Conservation (phyloP, 2,797 vertebrate species). For the Tokudaia muenninki region DNA sequence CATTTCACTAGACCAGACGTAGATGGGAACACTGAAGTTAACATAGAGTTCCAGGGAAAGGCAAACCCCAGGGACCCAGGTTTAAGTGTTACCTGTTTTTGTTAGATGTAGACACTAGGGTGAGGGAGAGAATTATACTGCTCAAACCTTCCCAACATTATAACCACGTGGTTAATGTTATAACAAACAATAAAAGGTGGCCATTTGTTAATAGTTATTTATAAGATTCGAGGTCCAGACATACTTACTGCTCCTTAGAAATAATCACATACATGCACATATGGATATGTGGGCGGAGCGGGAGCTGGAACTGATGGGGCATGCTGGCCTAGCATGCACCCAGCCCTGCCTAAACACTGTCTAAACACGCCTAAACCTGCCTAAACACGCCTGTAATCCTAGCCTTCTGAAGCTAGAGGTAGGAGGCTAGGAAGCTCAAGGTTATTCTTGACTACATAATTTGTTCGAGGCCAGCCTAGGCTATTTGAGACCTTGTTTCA, state of each 20-base stretch:
- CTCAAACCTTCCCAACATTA: background rate
- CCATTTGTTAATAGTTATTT: background rate
- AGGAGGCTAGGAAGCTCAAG: background rate
- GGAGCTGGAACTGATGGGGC: background rate
- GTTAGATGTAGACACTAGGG: background rate
- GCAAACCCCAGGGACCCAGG: background rate
- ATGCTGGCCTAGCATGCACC: background rate
- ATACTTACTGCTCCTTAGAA: slow-evolving; percentile 22
- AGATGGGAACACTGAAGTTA: background rate
- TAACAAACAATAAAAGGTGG: slow-evolving; percentile 21
- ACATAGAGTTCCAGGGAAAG: background rate
- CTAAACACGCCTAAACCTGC: no score
- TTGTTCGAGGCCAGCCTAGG: background rate
- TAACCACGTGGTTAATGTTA: background rate
- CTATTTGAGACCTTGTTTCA: background rate
- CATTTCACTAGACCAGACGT: background rate
- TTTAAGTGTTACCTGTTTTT: fast-evolving
- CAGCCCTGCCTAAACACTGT: background rate
- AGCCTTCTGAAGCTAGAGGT: background rate
- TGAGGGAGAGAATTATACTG: background rate
- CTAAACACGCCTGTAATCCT: background rate
- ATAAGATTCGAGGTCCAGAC: background rate
- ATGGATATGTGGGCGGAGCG: no score
- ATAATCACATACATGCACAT: background rate
- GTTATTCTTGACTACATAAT: background rate